A percentile compares a stretch with the other conserved stretches of the same genome.
Evolutionary conservation across 2,797 vertebrate genomes (phyloP).

Genomic region (Anas acuta): DNA sequence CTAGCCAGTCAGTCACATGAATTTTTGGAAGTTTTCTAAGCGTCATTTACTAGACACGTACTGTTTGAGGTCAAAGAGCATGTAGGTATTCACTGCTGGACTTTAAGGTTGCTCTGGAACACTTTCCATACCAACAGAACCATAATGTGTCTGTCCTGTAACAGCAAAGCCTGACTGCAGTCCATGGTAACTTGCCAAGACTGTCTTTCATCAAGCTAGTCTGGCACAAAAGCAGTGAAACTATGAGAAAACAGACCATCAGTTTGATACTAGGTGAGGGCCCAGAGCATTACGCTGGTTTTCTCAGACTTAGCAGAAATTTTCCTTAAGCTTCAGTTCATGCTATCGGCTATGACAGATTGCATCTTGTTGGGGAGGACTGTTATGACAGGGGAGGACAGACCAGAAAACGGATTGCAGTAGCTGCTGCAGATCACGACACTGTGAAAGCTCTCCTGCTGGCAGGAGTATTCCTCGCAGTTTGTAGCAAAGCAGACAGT

Average conservation of each 20-base stretch:
- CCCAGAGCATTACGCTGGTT: not conserved
- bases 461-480: not conserved
- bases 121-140: not conserved
- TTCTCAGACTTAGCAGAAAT: not conserved
- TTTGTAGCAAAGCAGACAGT: not conserved
- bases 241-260: not conserved
- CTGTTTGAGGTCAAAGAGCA: not conserved
- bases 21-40: not conserved
- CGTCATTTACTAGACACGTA: not conserved
- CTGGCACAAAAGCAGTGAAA: not conserved
- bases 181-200: not conserved
- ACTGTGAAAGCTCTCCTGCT: not conserved
- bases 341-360: not conserved
- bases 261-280: not conserved
- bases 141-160: accelerated
- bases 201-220: not conserved
- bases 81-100: not conserved
- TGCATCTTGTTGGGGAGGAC: not conserved
- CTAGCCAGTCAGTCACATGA: not conserved
- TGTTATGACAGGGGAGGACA: not conserved
- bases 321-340: not conserved
- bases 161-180: not conserved
- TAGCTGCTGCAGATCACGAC: not conserved
- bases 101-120: not conserved
- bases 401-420: not conserved